A percentile compares a stretch with the other conserved stretches of the same genome.
phyloP scores from a whole-genome alignment of 2,888 invertebrate species.

The Chymomyza caudatula region DNA sequence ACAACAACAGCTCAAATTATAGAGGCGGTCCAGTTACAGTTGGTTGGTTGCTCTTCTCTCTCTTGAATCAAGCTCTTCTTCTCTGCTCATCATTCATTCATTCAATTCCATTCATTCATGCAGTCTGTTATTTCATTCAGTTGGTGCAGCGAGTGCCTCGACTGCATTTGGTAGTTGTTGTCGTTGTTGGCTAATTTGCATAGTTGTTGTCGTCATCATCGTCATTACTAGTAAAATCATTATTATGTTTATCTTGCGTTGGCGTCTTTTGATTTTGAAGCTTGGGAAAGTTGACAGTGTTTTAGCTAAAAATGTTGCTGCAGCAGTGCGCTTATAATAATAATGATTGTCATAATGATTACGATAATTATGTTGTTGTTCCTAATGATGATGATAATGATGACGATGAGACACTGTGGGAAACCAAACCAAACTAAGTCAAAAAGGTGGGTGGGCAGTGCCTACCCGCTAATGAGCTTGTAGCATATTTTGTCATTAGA shows the following conservation, averaged over 20 bases:
- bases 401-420: constrained; percentile 60
- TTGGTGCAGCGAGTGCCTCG: constrained; percentile 49
- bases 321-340: neutral
- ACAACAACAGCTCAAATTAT: neutral
- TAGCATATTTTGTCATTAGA: constrained; percentile 33
- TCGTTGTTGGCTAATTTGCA: constrained; percentile 66
- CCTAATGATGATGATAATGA: constrained; percentile 16
- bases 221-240: neutral
- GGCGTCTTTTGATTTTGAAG: constrained; percentile 21
- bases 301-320: neutral
- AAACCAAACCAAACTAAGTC: constrained; percentile 46
- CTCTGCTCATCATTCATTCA: constrained; percentile 12
- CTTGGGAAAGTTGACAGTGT: constrained; percentile 54
- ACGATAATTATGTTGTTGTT: constrained; percentile 17
- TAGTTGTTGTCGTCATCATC: constrained; percentile 36
- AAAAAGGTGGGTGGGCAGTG: constrained; percentile 47
- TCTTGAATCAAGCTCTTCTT: neutral
- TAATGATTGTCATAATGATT: neutral
- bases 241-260: neutral
- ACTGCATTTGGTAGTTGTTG: constrained; percentile 42
- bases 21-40: neutral
- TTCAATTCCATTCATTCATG: constrained; percentile 25
- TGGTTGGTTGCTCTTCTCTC: neutral
- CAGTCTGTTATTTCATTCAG: constrained; percentile 24
- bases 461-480: constrained; percentile 59